These are phyloP conservation scores for Maniola jurtina DNA, from an alignment of 1,140 invertebrate genomes.

Conservation along the genomic window DNA sequence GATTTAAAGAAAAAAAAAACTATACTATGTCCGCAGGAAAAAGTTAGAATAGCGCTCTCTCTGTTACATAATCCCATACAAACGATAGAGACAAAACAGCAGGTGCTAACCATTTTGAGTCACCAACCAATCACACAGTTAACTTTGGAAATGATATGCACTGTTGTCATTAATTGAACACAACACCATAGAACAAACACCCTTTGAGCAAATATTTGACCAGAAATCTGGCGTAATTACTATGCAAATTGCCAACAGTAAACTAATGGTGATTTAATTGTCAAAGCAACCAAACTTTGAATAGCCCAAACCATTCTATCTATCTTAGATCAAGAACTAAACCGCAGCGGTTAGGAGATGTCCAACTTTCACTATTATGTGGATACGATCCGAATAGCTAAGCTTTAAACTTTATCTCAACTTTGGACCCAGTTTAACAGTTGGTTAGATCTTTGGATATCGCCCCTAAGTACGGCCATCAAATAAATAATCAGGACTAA, in stretches of 20 bases:
- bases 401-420: slow-evolving; percentile 35
- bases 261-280: slow-evolving; percentile 11
- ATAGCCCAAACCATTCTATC: slow-evolving; percentile 11
- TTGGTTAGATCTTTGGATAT: slow-evolving; percentile 32
- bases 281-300: slow-evolving; percentile 12
- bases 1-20: too few species aligned
- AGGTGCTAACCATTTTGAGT: too few species aligned
- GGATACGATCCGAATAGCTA: slow-evolving; percentile 32
- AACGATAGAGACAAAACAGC: too few species aligned
- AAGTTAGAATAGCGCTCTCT: too few species aligned
- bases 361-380: slow-evolving; percentile 39
- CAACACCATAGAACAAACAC: too few species aligned
- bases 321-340: slow-evolving; percentile 32
- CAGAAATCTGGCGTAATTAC: neutral
- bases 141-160: too few species aligned
- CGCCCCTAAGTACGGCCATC: slow-evolving; percentile 25
- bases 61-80: too few species aligned
- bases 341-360: slow-evolving; percentile 29
- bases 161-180: too few species aligned
- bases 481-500: slow-evolving; percentile 24
- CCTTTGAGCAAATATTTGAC: too few species aligned
- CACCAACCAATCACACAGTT: too few species aligned
- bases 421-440: slow-evolving; percentile 35
- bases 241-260: slow-evolving; percentile 4
- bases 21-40: too few species aligned